These are phyloP conservation scores for Portevinia maculata DNA, from an alignment of 2,888 invertebrate genomes.

Conservation along the genomic window DNA sequence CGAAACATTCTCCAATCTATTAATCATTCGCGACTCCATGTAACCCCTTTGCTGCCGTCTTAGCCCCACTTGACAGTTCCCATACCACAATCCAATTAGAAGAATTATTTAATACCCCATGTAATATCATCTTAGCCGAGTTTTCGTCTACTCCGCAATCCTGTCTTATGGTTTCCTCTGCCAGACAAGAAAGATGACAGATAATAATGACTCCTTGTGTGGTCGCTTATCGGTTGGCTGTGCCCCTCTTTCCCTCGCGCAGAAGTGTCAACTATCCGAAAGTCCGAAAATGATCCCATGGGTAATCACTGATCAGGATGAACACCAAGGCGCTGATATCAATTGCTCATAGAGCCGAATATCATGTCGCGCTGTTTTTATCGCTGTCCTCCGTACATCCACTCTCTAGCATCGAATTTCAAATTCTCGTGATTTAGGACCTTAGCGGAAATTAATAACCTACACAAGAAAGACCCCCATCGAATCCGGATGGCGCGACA, in stretches of 20 bases:
- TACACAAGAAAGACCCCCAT: constrained; percentile 1
- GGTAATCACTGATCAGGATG: constrained; percentile 26
- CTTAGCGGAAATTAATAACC: constrained; percentile 37
- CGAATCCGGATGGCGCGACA: constrained; percentile 17
- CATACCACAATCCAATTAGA: constrained; percentile 34
- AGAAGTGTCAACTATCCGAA: constrained; percentile 33
- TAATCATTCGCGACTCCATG: constrained; percentile 39
- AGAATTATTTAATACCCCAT: constrained; percentile 11
- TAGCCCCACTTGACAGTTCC: background rate
- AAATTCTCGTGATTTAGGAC: constrained; percentile 32
- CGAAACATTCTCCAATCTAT: constrained; percentile 23
- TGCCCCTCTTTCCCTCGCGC: constrained; percentile 7
- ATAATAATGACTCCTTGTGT: constrained; percentile 59
- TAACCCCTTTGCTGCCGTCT: background rate
- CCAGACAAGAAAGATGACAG: constrained; percentile 50
- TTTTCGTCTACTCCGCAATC: constrained; percentile 11
- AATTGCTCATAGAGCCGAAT: constrained; percentile 24
- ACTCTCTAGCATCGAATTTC: constrained; percentile 31
- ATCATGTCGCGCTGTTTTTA: constrained; percentile 45
- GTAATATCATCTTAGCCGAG: constrained; percentile 20
- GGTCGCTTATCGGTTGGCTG: constrained; percentile 34
- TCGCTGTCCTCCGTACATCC: constrained; percentile 13
- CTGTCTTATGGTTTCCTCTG: background rate
- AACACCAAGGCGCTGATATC: constrained; percentile 13
- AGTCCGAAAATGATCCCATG: constrained; percentile 15